A percentile compares a stretch with the other conserved stretches of the same genome.
These are phyloP conservation scores for Cyanocitta stelleri DNA, from an alignment of 2,113 vertebrate species.

Conservation along the genomic window DNA sequence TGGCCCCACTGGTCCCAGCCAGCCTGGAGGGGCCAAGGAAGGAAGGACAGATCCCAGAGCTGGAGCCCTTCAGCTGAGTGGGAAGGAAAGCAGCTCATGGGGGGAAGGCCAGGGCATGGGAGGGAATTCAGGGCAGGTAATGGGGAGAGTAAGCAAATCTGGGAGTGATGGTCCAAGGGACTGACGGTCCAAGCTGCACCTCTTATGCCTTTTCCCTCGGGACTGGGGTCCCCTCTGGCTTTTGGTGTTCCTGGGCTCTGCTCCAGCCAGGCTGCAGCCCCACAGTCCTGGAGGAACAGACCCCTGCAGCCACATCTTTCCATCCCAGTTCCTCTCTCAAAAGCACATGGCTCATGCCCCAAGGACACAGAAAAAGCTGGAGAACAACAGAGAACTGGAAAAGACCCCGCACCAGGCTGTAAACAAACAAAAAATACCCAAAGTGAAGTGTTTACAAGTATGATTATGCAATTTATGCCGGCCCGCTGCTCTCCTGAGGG, in stretches of 20 bases:
- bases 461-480: accelerated
- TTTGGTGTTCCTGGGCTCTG: background rate
- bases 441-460: background rate
- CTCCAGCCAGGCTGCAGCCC: background rate
- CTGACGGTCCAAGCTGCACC: background rate
- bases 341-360: accelerated
- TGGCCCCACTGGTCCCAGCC: background rate
- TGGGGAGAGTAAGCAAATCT: background rate
- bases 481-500: background rate
- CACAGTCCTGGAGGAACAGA: background rate
- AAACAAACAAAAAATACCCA: background rate
- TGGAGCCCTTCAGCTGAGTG: background rate
- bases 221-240: background rate
- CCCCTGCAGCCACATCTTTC: background rate
- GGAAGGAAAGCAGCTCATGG: background rate
- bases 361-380: background rate
- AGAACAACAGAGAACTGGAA: background rate
- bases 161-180: too few species aligned
- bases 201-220: accelerated
- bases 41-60: too few species aligned
- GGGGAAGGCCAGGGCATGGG: too few species aligned
- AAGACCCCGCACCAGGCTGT: background rate
- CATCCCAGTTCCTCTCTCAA: background rate
- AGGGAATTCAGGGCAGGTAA: background rate
- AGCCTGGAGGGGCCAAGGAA: background rate